phyloP scores from a whole-genome alignment of 2,888 invertebrate species.

The Anthoptus insignis region DNA sequence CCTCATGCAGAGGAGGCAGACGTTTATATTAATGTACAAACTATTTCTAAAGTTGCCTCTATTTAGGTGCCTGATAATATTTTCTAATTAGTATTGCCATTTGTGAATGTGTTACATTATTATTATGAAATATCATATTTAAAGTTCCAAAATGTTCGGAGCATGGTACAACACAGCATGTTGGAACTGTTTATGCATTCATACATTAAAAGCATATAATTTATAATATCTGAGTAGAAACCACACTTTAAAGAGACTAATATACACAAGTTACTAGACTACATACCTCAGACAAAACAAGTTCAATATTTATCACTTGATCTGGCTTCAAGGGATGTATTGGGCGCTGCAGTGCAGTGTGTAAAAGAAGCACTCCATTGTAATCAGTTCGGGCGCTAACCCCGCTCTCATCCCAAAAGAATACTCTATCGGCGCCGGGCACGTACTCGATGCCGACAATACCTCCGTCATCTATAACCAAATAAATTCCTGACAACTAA shows the following conservation, averaged over 20 bases:
- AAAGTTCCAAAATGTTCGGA: no score
- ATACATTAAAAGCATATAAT: no score
- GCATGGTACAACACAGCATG: no score
- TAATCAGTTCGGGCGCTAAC: slow-evolving; percentile 96
- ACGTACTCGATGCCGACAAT: slow-evolving; percentile 91
- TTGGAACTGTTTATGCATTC: no score
- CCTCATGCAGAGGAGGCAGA: no score
- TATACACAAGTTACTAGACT: neutral
- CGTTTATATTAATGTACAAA: no score
- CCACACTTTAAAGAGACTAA: no score
- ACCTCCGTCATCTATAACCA: slow-evolving; percentile 87
- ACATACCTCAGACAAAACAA: slow-evolving; percentile 95
- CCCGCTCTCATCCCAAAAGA: slow-evolving; percentile 94
- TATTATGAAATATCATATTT: neutral
- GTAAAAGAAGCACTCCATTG: slow-evolving; percentile 96
- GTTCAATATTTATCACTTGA: slow-evolving; percentile 93
- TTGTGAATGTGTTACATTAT: no score
- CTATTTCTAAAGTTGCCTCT: no score
- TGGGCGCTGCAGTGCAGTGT: slow-evolving; percentile 96
- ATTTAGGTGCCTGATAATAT: no score
- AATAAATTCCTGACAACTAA: slow-evolving; percentile 35
- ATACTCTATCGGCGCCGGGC: slow-evolving; percentile 93
- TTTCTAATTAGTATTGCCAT: no score
- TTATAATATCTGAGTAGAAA: no score
- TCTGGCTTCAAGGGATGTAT: slow-evolving; percentile 91